Base-by-base conservation (phyloP, 2,888 invertebrate species). In the Macaria notata region DNA sequence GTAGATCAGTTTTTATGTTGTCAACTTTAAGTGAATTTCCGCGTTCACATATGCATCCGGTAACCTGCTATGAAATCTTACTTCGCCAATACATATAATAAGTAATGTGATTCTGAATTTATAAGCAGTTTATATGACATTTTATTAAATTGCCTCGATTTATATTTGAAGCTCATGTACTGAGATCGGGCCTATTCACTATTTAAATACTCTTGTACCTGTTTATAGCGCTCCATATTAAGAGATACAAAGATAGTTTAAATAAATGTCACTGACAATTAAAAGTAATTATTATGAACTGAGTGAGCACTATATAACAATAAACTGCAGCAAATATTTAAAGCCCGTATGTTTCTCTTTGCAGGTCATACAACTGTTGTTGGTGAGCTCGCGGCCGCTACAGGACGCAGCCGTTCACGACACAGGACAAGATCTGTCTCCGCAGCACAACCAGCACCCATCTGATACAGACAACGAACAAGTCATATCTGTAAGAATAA, bases 401-500 rank as follows among this genome's bases (percentile, higher is more conserved):
- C 69, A 65, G 33, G 51, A 66, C 61, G 69, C 67, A 50, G 69
- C 65, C 58, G 71, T 61, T 61, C 62, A 67, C 46, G 66, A 65
- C 60, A 59, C 70, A 46, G 63, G 69, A 49, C 73, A 63, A 47
- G 65, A 69, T 61, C 62, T 65, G 50, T 65, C 58, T 46, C 71
- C 69, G 50, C 68, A 71, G 61, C 76, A 75, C 61, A 73, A 69
- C 58, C 33, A 47, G 68, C 74, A 71, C 78, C 72, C 65, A 60
- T 54, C 71, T 19, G 69, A 70, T 31, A 54, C 70, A 47, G 61
- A 84, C 72, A 66, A 92, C 73, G 81, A 93, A 81, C 79, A 87
- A 78, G 85, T 91, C 31, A 91, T 91, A 73, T 89, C 90, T 41
- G 92, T 93, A 45, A 89, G 93, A 71, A 93, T 93, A 55, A 93